Base-by-base conservation (phyloP, 2,113 vertebrate genomes). In the Cranoglanis bouderius region DNA sequence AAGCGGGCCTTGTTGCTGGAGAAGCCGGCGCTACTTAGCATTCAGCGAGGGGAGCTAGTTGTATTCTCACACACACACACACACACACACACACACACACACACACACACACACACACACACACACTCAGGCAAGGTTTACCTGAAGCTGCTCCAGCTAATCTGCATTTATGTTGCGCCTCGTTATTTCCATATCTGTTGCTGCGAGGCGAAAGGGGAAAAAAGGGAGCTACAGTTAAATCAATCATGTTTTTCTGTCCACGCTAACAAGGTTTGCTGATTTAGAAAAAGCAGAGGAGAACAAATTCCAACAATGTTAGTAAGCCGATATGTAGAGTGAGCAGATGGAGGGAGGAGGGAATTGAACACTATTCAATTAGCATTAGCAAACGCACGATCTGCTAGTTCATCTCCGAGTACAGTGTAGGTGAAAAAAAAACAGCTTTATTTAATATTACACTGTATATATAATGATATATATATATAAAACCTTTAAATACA, bases 151-250 rank as follows among this genome's bases (percentile, higher is more conserved):
- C 85, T 91, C 83, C 61, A 38, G 65, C 89, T 90, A 78, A 92
- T 92, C 92, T 92, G 88, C 90, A 89, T 93, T 91, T 91, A 85
- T 90, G 89, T 90, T 90, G 85, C 75, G 86, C 87, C 84, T 85
- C 86, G 84, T 88, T 90, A 92, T 92, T 93, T 90, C 86, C 90
- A 91, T 92, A 90, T 92, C 90, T 88, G 85, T 80, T 32, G 77
- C 89, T 77, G 88, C 55, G 18, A 70, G 87, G 78, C 43, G 6
- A 75, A 89, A 53, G 26, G n/a, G 63, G 55, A 49, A 35, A 6
- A 26, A 49, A 49, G 7, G 57, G 57, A 24, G 70, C 75, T 61
- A 84, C 67, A 82, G 82, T 88, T 88, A 90, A 88, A 92, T 90
- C 90, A 91, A 89, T 90, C 90, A 91, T 86, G 85, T 88, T 91